phyloP scores from a whole-genome alignment of 1,140 invertebrate genomes.

The Neodiprion virginianus region DNA sequence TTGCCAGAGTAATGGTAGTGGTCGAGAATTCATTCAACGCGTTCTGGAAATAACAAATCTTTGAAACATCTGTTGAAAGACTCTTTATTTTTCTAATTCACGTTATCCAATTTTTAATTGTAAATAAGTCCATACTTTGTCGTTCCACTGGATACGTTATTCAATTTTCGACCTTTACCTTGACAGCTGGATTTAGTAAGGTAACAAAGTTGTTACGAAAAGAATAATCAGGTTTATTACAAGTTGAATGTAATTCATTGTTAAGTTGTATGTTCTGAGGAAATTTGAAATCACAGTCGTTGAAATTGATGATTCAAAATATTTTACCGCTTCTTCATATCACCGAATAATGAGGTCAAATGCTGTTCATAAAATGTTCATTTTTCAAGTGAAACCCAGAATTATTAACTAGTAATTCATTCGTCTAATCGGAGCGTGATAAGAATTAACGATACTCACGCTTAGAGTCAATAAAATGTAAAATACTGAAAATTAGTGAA shows the following conservation, averaged over 20 bases:
- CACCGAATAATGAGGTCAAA: too few relatives aligned
- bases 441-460: neutral
- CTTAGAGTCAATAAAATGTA: constrained; percentile 3
- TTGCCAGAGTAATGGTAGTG: neutral
- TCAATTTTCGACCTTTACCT: neutral
- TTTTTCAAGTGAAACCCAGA: too few relatives aligned
- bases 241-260: neutral
- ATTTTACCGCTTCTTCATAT: too few relatives aligned
- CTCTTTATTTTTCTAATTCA: neutral
- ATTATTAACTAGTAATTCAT: too few relatives aligned
- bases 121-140: neutral
- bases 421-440: too few relatives aligned
- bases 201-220: neutral
- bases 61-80: neutral
- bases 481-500: neutral
- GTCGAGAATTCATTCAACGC: neutral
- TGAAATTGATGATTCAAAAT: neutral
- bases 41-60: neutral
- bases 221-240: neutral
- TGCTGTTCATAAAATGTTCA: too few relatives aligned
- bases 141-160: neutral
- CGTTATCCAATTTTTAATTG: neutral
- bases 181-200: neutral
- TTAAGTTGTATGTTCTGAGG: neutral
- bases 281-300: neutral